Conservation (phyloP, 2,888 invertebrate genomes). For the Cordilura impudica region DNA sequence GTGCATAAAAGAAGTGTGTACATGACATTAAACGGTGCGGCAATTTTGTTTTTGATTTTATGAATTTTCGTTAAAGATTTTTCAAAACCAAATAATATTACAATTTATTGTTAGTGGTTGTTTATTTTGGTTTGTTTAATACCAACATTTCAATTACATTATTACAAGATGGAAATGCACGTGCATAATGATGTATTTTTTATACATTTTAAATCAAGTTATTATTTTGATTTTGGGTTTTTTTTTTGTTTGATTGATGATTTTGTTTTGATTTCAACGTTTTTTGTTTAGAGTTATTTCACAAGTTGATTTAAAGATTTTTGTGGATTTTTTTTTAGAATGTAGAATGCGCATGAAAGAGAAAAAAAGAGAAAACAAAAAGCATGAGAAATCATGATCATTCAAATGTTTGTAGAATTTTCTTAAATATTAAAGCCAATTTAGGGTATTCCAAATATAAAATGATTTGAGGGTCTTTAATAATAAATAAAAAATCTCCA, state of each 20-base stretch:
- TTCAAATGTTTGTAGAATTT: constrained; percentile 48
- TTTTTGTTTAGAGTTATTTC: constrained; percentile 55
- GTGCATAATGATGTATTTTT: constrained; percentile 72
- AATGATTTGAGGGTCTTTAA: too few relatives aligned
- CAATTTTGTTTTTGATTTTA: constrained; percentile 20
- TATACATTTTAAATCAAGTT: constrained; percentile 68
- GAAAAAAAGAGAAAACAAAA: constrained; percentile 75
- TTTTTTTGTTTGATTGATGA: constrained; percentile 66
- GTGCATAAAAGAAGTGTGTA: constrained; percentile 30
- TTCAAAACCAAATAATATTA: constrained; percentile 30
- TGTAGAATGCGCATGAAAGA: constrained; percentile 75
- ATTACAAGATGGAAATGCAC: constrained; percentile 65
- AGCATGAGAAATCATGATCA: constrained; percentile 68
- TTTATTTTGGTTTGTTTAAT: too few relatives aligned
- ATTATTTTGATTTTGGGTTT: constrained; percentile 57
- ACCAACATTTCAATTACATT: constrained; percentile 53
- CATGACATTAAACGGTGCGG: constrained; percentile 25
- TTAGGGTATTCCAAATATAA: constrained; percentile 24
- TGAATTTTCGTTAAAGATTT: constrained; percentile 7
- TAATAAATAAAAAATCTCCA: too few relatives aligned
- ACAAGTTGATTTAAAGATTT: constrained; percentile 56
- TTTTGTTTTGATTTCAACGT: constrained; percentile 61
- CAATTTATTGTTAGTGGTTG: constrained; percentile 23
- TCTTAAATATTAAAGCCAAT: constrained; percentile 44
- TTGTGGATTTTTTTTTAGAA: constrained; percentile 66